Evolutionary conservation across 1,140 invertebrate species (phyloP).

Genomic region (Dendroctonus valens): DNA sequence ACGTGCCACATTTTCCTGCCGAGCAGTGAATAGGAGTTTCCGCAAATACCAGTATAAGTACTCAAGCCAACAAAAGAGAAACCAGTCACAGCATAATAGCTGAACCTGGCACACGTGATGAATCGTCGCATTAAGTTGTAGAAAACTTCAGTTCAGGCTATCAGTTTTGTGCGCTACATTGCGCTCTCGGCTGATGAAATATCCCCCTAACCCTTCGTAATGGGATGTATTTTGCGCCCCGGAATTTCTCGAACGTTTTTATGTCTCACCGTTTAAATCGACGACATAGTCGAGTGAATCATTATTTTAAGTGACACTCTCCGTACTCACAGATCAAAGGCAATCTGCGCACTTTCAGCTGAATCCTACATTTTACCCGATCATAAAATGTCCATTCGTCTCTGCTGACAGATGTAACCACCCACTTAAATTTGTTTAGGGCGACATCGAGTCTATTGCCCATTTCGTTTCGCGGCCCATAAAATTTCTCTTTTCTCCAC

Average conservation of each 20-base stretch:
- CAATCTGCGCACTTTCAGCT: too few relatives aligned
- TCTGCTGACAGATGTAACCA: conserved; percentile 10
- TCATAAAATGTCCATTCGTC: not conserved
- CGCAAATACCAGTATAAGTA: conserved; percentile 23
- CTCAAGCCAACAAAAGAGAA: conserved; percentile 20
- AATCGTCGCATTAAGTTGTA: conserved; percentile 42
- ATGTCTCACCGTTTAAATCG: too few relatives aligned
- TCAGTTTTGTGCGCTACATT: conserved; percentile 41
- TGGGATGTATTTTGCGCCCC: conserved; percentile 18
- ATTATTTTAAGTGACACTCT: too few relatives aligned
- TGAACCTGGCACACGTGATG: conserved; percentile 37
- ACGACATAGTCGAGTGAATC: too few relatives aligned
- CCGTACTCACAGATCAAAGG: too few relatives aligned
- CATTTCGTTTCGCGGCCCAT: conserved; percentile 44
- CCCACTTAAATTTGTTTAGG: conserved; percentile 20
- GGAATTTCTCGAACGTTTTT: not conserved
- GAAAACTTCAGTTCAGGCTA: conserved; percentile 41
- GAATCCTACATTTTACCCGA: too few relatives aligned
- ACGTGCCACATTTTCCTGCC: conserved; percentile 7
- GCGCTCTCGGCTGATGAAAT: conserved; percentile 30
- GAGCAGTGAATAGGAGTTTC: conserved; percentile 4
- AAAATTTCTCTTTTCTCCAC: conserved; percentile 37
- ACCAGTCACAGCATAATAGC: conserved; percentile 30
- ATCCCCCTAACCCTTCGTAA: conserved; percentile 18
- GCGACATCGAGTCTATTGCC: conserved; percentile 22